Evolutionary conservation across 2,113 vertebrate species (phyloP).

Genomic region (Craseonycteris thonglongyai): DNA sequence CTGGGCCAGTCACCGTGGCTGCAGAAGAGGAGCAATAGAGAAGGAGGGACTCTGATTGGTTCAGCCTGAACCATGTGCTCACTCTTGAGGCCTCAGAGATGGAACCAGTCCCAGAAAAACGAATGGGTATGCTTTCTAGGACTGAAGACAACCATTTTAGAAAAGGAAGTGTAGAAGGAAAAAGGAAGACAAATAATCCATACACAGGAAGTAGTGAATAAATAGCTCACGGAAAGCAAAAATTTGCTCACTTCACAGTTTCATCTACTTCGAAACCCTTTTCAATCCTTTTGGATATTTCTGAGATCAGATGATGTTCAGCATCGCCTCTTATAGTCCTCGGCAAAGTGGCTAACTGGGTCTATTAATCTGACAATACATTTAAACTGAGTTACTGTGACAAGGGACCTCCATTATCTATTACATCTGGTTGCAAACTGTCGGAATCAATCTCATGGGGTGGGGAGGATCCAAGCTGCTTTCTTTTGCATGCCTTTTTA

Average conservation of each 20-base stretch:
- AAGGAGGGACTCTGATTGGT: not conserved
- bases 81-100: not conserved
- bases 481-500: conserved; percentile 69
- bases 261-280: not conserved
- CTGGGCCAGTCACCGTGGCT: not conserved
- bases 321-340: conserved; percentile 54
- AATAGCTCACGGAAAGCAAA: not conserved
- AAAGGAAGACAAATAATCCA: not conserved
- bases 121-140: not conserved
- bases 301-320: conserved; percentile 44
- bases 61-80: not conserved
- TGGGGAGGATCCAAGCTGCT: conserved; percentile 49
- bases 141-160: not conserved
- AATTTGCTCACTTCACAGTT: not conserved
- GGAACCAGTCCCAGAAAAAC: not conserved
- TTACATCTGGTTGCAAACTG: conserved; percentile 71
- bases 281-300: conserved; percentile 44
- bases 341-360: conserved; percentile 61
- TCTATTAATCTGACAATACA: conserved; percentile 72
- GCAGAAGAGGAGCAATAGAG: not conserved
- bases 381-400: conserved; percentile 74
- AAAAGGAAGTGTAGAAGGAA: accelerated
- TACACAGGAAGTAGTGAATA: too few relatives aligned
- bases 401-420: conserved; percentile 73
- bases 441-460: conserved; percentile 71